A percentile compares a stretch with the other conserved stretches of the same genome.
Evolutionary conservation across 2,113 vertebrate genomes (phyloP).

Genomic region (Atherinomorus stipes): DNA sequence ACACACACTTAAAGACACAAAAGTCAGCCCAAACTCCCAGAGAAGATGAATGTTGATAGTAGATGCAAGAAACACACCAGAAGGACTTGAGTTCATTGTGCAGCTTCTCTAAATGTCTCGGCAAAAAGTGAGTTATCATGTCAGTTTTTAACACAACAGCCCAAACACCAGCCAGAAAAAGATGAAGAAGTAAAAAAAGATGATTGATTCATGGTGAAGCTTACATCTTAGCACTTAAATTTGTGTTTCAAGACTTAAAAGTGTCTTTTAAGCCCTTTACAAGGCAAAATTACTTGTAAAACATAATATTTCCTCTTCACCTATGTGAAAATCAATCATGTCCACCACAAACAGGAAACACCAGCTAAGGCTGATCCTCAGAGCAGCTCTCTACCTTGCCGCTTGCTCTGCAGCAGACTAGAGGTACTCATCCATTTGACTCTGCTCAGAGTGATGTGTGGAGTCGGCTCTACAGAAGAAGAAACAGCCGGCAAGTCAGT

Average conservation of each 20-base stretch:
- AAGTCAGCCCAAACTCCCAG: not conserved
- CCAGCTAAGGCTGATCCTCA: conserved; percentile 42
- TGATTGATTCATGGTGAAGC: conserved; percentile 34
- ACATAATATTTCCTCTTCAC: conserved; percentile 9
- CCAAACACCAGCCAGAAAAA: conserved; percentile 17
- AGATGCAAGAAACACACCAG: not conserved
- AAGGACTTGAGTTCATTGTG: not conserved
- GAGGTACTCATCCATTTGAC: conserved; percentile 84
- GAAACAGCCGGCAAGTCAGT: conserved; percentile 49
- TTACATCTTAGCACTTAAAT: not conserved
- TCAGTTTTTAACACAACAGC: not conserved
- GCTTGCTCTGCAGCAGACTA: conserved; percentile 82
- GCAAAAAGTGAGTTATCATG: not conserved
- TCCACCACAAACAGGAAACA: conserved; percentile 54
- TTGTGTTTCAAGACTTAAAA: conserved; percentile 7
- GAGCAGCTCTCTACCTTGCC: conserved; percentile 77
- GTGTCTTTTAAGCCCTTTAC: not conserved
- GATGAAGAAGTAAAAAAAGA: not conserved
- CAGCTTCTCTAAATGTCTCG: not conserved
- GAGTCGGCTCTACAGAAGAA: conserved; percentile 72
- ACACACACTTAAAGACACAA: conserved; percentile 1
- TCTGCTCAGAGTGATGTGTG: conserved; percentile 77
- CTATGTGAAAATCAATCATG: conserved; percentile 19
- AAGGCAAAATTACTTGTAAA: not conserved
- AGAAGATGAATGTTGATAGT: not conserved